These are phyloP conservation scores for Carduelis carduelis DNA, from an alignment of 2,797 vertebrate genomes.

Conservation along the genomic window DNA sequence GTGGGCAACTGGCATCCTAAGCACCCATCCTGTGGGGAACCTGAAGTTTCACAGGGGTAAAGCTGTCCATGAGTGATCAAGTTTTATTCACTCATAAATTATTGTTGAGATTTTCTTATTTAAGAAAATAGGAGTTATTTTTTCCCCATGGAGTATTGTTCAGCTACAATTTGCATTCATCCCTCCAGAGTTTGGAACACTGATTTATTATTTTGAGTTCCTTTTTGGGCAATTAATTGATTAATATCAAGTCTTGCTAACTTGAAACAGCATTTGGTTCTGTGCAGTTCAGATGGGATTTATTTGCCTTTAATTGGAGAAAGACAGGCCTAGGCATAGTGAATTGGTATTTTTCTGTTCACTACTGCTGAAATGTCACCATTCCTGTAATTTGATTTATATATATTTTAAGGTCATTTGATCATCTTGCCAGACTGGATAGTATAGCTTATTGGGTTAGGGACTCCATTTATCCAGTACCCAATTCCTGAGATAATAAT, in stretches of 20 bases:
- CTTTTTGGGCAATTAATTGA: not conserved
- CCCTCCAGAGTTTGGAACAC: not conserved
- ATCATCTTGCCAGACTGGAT: not conserved
- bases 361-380: not conserved
- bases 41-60: not conserved
- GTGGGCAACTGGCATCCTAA: not conserved
- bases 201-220: not conserved
- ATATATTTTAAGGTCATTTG: conserved; percentile 9
- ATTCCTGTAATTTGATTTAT: not conserved
- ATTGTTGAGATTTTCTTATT: not conserved
- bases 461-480: not conserved
- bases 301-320: not conserved
- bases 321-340: not conserved
- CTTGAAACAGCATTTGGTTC: not conserved
- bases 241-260: not conserved
- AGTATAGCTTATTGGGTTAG: not conserved
- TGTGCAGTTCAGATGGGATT: not conserved
- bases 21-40: not conserved
- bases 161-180: not conserved
- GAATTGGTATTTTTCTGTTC: not conserved
- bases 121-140: not conserved
- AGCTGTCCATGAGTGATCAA: not conserved
- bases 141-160: not conserved
- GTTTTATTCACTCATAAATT: not conserved
- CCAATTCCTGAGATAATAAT: not conserved